Base-by-base conservation (phyloP, 2,888 invertebrate genomes). In the Xylota sylvarum region DNA sequence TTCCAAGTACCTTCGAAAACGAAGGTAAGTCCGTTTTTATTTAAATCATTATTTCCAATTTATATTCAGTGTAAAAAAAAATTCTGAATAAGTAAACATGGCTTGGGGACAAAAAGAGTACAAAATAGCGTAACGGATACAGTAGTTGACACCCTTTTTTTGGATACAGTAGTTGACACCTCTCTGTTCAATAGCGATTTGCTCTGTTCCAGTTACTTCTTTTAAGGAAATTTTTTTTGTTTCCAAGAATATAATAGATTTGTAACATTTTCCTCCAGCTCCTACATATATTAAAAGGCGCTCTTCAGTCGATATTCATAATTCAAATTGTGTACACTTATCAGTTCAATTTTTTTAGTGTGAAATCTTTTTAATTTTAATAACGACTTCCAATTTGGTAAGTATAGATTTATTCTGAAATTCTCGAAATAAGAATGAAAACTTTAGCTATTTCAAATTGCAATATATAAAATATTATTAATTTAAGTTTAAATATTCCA, bases 131-230 rank as follows among this genome's bases (percentile, higher is more conserved):
- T n/a, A n/a, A n/a, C n/a, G 19, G 50, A 50, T 27, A 50, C 27
- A 50, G 50, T 50, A 48, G n/a, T n/a, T n/a, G n/a, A n/a, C n/a
- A n/a, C n/a, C n/a, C n/a, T n/a, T n/a, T n/a, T n/a, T n/a, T n/a
- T n/a, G n/a, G n/a, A n/a, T n/a, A n/a, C n/a, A n/a, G n/a, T n/a
- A n/a, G 48, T 48, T 50, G 50, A 50, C 50, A 50, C 50, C 50
- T 50, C 50, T 14, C 19, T 50, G 50, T 50, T 50, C 50, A 23
- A 50, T 23, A 50, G 50, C 50, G 27, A 50, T 50, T 50, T 50
- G 50, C 50, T 50, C 50, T 50, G 50, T 50, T 50, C 50, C 50
- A 27, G 23, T 50, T 50, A 50, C 50, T 50, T 50, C 27, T 50
- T 50, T 10, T 10, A 12, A 6, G 10, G 6, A n/a, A 50, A 23